A percentile compares a stretch with the other conserved stretches of the same genome.
These are phyloP conservation scores for Pterostichus madidus DNA, from an alignment of 2,888 invertebrate species.

Conservation along the genomic window DNA sequence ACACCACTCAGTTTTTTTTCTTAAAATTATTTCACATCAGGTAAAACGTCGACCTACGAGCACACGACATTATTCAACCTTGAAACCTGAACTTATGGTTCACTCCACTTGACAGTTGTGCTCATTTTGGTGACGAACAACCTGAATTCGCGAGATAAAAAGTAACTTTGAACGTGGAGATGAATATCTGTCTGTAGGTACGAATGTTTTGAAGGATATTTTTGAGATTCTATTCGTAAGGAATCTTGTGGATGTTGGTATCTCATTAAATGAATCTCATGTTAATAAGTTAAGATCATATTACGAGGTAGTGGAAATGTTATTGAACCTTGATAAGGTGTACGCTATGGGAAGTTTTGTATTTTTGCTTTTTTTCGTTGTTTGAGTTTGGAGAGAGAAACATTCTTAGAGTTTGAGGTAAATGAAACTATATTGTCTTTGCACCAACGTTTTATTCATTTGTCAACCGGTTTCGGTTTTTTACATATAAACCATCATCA, in stretches of 20 bases:
- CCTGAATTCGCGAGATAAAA: slow-evolving; percentile 41
- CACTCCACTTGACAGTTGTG: slow-evolving; percentile 13
- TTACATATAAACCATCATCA: no score
- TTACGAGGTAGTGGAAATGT: slow-evolving; percentile 17
- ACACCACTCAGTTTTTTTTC: neutral
- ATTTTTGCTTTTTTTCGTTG: no score
- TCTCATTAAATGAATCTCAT: slow-evolving; percentile 21
- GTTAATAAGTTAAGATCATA: slow-evolving; percentile 24
- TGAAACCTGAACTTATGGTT: slow-evolving; percentile 13
- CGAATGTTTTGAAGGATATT: neutral
- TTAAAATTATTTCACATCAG: slow-evolving; percentile 8
- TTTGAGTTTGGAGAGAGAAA: no score
- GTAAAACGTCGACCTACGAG: neutral
- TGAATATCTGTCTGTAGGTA: slow-evolving; percentile 28
- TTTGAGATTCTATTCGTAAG: neutral
- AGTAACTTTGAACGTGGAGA: slow-evolving; percentile 18
- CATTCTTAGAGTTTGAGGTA: no score
- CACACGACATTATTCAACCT: neutral
- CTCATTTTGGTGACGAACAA: slow-evolving; percentile 40
- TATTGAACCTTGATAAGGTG: slow-evolving; percentile 9
- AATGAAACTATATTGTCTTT: no score
- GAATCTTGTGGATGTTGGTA: neutral
- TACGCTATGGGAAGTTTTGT: slow-evolving; percentile 28
- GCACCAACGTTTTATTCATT: no score
- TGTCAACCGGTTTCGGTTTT: no score